A percentile compares a stretch with the other conserved stretches of the same genome.
These are phyloP conservation scores for Neoitamus cyanurus DNA, from an alignment of 2,888 invertebrate genomes.

Conservation along the genomic window DNA sequence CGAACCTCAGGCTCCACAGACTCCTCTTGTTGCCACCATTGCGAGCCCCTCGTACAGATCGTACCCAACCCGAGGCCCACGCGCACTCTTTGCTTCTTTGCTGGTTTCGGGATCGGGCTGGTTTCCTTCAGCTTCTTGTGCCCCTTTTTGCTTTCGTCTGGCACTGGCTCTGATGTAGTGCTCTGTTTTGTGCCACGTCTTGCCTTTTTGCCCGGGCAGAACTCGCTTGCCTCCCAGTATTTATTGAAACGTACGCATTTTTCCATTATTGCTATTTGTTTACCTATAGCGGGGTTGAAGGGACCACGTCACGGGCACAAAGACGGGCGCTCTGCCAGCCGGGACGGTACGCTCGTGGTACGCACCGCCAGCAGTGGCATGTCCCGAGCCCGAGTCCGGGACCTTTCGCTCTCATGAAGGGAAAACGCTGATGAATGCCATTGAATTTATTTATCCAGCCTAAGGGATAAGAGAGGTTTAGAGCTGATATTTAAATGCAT, in stretches of 20 bases:
- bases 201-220: conserved; percentile 19
- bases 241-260: conserved; percentile 48
- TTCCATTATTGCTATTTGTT: conserved; percentile 47
- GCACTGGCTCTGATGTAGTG: background rate
- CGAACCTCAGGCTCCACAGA: background rate
- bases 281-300: conserved; percentile 23
- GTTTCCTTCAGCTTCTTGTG: background rate
- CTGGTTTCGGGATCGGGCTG: conserved; percentile 2
- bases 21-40: background rate
- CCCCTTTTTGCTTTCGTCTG: background rate
- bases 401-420: conserved; percentile 5
- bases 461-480: conserved; percentile 46
- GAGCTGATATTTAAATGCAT: conserved; percentile 46
- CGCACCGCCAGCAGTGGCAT: background rate
- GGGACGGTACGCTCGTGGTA: background rate
- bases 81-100: background rate
- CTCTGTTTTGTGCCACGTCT: background rate
- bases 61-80: background rate
- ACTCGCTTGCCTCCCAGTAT: conserved; percentile 42
- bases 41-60: background rate
- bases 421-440: conserved; percentile 46
- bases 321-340: background rate
- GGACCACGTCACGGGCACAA: conserved; percentile 3
- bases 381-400: background rate
- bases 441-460: conserved; percentile 47